Conservation (phyloP, 1,140 invertebrate genomes). For the Drosophila melanica region DNA sequence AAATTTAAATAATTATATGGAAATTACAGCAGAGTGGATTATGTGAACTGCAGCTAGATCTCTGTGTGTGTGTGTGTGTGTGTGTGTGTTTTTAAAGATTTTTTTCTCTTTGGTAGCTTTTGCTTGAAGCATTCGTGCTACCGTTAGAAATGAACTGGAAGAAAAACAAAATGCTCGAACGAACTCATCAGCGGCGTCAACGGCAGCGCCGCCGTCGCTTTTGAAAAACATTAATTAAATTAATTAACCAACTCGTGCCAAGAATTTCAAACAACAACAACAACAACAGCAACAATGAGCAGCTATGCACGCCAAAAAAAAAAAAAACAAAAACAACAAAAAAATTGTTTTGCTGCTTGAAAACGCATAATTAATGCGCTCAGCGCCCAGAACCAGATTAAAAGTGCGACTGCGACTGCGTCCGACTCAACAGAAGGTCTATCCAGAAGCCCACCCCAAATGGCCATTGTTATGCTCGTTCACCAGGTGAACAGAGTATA, state of each 20-base stretch:
- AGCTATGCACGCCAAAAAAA: constrained; percentile 47
- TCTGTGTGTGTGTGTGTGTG: constrained; percentile 4
- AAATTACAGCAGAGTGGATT: constrained; percentile 24
- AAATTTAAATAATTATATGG: constrained; percentile 64
- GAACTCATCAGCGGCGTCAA: constrained; percentile 44
- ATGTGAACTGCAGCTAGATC: constrained; percentile 5
- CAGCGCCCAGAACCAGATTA: constrained; percentile 81
- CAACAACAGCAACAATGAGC: constrained; percentile 20
- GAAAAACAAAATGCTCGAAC: constrained; percentile 24
- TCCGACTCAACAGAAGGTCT: constrained; percentile 13
- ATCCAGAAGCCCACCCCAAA: neutral
- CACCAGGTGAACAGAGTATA: too few species aligned
- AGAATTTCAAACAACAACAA: constrained; percentile 54
- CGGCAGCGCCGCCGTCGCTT: constrained; percentile 60
- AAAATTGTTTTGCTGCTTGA: constrained; percentile 55
- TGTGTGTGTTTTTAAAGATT: constrained; percentile 31
- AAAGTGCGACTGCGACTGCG: constrained; percentile 54
- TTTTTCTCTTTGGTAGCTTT: constrained; percentile 29
- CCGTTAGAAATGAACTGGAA: constrained; percentile 61
- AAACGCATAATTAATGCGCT: constrained; percentile 83
- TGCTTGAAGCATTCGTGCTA: constrained; percentile 58
- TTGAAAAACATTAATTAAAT: constrained; percentile 82
- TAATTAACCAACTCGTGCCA: constrained; percentile 81
- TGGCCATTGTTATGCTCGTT: neutral
- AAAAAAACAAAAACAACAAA: constrained; percentile 16